phyloP scores from a whole-genome alignment of 2,113 vertebrate species.

The Alethe diademata region DNA sequence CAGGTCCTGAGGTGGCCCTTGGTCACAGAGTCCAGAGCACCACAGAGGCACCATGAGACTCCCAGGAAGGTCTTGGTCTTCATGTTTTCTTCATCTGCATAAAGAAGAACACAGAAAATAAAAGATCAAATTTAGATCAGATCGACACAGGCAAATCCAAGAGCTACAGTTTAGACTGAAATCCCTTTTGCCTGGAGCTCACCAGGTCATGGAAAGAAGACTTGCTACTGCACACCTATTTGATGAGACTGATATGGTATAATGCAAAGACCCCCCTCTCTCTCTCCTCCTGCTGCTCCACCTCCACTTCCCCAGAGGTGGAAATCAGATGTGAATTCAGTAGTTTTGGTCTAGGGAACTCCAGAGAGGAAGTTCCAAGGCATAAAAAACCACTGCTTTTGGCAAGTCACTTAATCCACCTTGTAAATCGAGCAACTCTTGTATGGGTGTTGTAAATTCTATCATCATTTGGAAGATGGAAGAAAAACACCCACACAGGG shows the following conservation, averaged over 20 bases:
- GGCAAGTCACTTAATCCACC: background rate
- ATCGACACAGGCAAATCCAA: background rate
- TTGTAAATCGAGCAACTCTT: rapidly evolving
- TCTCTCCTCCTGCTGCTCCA: background rate
- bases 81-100: constrained; percentile 50
- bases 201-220: background rate
- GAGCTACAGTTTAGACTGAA: background rate
- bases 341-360: background rate
- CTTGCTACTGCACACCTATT: background rate
- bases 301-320: background rate
- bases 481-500: background rate
- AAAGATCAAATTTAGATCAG: background rate
- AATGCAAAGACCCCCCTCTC: background rate
- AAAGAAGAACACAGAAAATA: constrained; percentile 2
- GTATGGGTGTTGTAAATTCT: background rate
- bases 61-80: background rate
- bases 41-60: background rate
- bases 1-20: constrained; percentile 31
- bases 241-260: background rate
- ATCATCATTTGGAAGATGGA: background rate
- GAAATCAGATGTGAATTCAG: background rate
- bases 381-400: background rate
- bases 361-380: background rate
- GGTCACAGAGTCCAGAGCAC: background rate
- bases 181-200: background rate